A percentile compares a stretch with the other conserved stretches of the same genome.
Conservation (phyloP, 2,113 vertebrate genomes). For the Pluvialis apricaria region DNA sequence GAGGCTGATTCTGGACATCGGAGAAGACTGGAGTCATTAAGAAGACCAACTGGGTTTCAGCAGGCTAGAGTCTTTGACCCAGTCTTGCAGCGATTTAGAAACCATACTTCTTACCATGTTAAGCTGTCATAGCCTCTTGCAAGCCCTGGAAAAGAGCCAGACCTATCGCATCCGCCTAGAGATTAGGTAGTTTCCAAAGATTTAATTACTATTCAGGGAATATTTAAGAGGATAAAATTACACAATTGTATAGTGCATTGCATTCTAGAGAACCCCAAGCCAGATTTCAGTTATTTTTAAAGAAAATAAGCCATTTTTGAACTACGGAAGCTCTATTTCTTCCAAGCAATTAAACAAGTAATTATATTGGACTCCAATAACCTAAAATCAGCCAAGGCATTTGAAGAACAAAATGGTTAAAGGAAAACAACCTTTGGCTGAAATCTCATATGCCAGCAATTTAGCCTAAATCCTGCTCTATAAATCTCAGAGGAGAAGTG, state of each 20-base stretch:
- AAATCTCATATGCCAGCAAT: slow-evolving; percentile 56
- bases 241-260: background rate
- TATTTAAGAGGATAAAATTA: slow-evolving; percentile 41
- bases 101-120: background rate
- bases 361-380: slow-evolving; percentile 49
- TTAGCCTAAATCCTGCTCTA: slow-evolving; percentile 60
- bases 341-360: slow-evolving; percentile 60
- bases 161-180: background rate
- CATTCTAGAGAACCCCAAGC: background rate
- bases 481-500: slow-evolving; percentile 54
- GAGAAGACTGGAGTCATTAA: background rate
- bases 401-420: slow-evolving; percentile 62
- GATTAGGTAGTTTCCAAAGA: slow-evolving; percentile 36
- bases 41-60: background rate
- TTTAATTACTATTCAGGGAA: slow-evolving; percentile 32
- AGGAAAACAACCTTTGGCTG: slow-evolving; percentile 61
- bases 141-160: background rate
- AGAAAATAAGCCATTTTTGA: slow-evolving; percentile 45
- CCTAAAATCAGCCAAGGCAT: slow-evolving; percentile 36
- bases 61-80: background rate
- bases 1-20: background rate
- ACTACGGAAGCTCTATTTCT: slow-evolving; percentile 37
- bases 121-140: background rate
- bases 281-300: slow-evolving; percentile 55
- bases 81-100: background rate